Conservation (phyloP, 1,140 invertebrate genomes). For the Planococcus citri region DNA sequence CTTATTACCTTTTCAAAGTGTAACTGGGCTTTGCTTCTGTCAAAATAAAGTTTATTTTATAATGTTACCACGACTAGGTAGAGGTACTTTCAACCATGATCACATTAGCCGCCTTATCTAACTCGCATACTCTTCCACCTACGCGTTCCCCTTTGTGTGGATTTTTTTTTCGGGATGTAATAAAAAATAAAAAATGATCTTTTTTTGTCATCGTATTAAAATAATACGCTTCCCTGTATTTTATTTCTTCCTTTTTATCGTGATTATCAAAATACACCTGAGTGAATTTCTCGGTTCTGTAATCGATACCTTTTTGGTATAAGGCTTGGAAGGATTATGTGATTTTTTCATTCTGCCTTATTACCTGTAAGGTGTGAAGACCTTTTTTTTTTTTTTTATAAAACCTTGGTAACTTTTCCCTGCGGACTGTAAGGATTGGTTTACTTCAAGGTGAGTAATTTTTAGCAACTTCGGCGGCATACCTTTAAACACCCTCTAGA, state of each 20-base stretch:
- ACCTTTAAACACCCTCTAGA: no score
- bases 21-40: not conserved
- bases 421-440: no score
- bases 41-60: constrained; percentile 1
- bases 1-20: not conserved
- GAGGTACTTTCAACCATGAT: not conserved
- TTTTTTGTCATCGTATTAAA: not conserved
- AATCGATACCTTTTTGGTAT: not conserved
- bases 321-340: not conserved
- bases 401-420: no score
- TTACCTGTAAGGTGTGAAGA: not conserved
- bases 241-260: not conserved
- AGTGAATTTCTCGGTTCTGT: not conserved
- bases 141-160: no score
- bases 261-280: not conserved
- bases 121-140: not conserved
- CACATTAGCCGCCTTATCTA: not conserved
- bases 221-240: not conserved
- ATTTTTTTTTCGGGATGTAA: not conserved
- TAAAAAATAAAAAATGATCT: not conserved
- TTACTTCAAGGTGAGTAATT: no score
- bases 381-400: not conserved
- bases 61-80: not conserved
- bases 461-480: no score
- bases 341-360: not conserved